Evolutionary conservation across 1,140 invertebrate genomes (phyloP).

Genomic region (Aphelinus certus): DNA sequence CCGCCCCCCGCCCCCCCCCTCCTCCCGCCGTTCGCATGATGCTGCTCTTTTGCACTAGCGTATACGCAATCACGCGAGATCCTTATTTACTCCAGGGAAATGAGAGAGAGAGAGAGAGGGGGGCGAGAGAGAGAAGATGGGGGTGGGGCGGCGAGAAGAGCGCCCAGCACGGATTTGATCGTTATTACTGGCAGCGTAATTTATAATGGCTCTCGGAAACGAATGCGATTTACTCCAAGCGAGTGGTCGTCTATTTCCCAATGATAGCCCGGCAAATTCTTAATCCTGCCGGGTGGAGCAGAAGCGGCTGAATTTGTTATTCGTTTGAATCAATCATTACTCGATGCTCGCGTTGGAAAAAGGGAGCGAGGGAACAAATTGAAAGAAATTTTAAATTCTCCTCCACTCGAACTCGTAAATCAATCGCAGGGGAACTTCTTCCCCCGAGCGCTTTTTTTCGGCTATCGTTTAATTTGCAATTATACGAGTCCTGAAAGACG

Average conservation of each 20-base stretch:
- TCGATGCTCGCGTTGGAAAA: not conserved
- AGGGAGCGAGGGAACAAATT: not conserved
- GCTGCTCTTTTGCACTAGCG: not conserved
- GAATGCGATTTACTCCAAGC: no score
- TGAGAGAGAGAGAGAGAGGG: not conserved
- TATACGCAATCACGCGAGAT: slow-evolving; percentile 49
- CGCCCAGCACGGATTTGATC: no score
- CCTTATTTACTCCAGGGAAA: not conserved
- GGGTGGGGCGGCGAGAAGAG: not conserved
- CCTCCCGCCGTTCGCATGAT: not conserved
- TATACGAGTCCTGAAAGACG: not conserved
- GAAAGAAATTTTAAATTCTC: no score
- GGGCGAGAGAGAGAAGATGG: not conserved
- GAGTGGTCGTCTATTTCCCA: no score
- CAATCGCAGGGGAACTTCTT: not conserved
- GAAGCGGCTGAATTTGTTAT: not conserved
- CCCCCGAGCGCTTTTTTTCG: not conserved
- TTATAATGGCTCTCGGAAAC: no score
- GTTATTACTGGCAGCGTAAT: no score
- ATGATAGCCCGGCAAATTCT: not conserved
- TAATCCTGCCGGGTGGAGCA: not conserved
- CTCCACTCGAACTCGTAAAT: slow-evolving; percentile 6
- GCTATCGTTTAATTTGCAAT: slow-evolving; percentile 10
- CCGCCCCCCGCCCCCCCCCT: not conserved
- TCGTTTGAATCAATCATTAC: not conserved